Evolutionary conservation across 2,113 vertebrate species (phyloP).

Genomic region (Gavialis gangeticus): DNA sequence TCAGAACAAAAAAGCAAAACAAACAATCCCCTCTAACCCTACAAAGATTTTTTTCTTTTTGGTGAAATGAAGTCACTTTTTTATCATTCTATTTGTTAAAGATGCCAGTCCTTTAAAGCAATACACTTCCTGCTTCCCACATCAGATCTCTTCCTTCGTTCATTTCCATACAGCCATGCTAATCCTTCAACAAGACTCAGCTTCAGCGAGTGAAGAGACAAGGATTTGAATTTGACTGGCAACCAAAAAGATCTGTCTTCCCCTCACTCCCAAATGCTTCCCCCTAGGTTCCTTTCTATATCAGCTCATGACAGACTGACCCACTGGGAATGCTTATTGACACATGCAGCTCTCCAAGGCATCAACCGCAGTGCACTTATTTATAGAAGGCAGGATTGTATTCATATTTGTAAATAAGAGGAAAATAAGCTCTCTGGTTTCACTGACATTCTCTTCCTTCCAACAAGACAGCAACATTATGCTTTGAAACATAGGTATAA

Average conservation of each 20-base stretch:
- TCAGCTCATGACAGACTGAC: neutral
- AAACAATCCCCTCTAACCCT: no score
- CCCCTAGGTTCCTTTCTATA: neutral
- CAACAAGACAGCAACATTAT: neutral
- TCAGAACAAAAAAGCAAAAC: no score
- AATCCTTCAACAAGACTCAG: neutral
- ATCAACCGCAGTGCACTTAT: neutral
- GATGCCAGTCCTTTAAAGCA: neutral
- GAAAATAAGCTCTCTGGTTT: neutral
- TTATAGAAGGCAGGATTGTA: neutral
- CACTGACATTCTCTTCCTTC: neutral
- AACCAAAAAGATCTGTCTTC: neutral
- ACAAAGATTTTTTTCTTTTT: neutral
- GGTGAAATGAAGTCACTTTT: neutral
- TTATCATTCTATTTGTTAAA: neutral
- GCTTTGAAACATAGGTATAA: neutral
- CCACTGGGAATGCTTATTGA: neutral
- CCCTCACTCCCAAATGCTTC: fast-evolving
- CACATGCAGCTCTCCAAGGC: neutral
- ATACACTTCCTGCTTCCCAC: neutral
- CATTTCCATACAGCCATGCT: neutral
- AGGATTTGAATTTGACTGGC: neutral
- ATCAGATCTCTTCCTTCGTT: neutral
- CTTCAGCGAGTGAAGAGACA: neutral
- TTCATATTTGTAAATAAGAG: neutral